Conservation (phyloP, 2,113 vertebrate species). For the Cnemophilus loriae region DNA sequence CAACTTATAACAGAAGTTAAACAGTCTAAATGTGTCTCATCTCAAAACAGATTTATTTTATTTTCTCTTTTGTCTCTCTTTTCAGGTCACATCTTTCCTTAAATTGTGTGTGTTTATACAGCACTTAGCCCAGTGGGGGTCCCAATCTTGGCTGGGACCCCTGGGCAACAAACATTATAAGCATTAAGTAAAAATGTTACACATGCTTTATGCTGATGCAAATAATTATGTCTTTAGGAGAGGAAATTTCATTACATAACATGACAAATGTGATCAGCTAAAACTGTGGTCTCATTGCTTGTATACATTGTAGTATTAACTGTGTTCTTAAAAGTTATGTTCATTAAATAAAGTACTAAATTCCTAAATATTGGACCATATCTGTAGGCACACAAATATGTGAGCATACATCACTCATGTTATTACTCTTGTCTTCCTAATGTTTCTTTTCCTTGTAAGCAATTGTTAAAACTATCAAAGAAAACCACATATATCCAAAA, state of each 20-base stretch:
- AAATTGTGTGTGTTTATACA: background rate
- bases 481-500: background rate
- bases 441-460: background rate
- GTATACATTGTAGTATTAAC: background rate
- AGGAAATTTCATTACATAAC: background rate
- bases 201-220: background rate
- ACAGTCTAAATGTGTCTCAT: background rate
- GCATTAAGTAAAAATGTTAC: background rate
- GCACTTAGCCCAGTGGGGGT: background rate
- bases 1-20: background rate
- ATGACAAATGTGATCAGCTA: background rate
- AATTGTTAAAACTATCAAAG: background rate
- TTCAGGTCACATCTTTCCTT: background rate
- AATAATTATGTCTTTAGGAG: background rate
- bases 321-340: background rate
- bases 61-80: background rate
- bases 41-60: background rate
- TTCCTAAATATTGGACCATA: background rate
- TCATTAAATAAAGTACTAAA: background rate
- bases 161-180: background rate
- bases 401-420: background rate
- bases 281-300: background rate
- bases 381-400: background rate
- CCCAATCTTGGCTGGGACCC: background rate
- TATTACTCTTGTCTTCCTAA: background rate